These are phyloP conservation scores for Paramisgurnus dabryanus DNA, from an alignment of 2,113 vertebrate genomes.

Conservation along the genomic window DNA sequence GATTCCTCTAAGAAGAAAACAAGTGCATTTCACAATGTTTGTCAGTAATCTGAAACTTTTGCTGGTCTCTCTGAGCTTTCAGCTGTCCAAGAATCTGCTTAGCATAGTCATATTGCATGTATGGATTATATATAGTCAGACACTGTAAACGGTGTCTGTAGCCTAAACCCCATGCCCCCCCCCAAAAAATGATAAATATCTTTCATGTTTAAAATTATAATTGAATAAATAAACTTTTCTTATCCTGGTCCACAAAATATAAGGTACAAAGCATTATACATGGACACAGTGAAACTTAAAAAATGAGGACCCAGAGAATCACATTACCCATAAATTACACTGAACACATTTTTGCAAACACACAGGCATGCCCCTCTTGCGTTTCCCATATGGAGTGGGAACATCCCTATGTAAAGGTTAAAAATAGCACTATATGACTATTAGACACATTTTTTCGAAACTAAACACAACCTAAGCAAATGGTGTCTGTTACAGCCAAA, in stretches of 20 bases:
- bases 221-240: background rate
- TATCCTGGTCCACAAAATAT: background rate
- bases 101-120: constrained; percentile 11
- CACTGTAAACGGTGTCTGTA: background rate
- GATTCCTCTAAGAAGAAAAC: background rate
- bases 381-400: constrained; percentile 53
- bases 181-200: background rate
- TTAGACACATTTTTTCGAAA: constrained; percentile 66
- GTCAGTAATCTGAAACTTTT: constrained; percentile 12
- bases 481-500: constrained; percentile 58
- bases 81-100: constrained; percentile 22
- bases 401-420: constrained; percentile 56
- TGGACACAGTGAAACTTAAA: background rate
- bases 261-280: background rate
- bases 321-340: constrained; percentile 39
- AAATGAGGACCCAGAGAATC: constrained; percentile 3
- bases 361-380: constrained; percentile 44
- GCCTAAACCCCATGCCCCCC: background rate
- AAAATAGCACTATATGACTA: constrained; percentile 65
- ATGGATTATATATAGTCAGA: constrained; percentile 11
- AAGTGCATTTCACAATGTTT: constrained; percentile 1
- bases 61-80: background rate
- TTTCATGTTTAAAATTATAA: background rate
- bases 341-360: constrained; percentile 33
- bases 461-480: constrained; percentile 56